Percentiles rank a stretch among this genome's conserved stretches.
Conservation (phyloP, 2,797 vertebrate genomes). For the Pseudochromis fuscus region DNA sequence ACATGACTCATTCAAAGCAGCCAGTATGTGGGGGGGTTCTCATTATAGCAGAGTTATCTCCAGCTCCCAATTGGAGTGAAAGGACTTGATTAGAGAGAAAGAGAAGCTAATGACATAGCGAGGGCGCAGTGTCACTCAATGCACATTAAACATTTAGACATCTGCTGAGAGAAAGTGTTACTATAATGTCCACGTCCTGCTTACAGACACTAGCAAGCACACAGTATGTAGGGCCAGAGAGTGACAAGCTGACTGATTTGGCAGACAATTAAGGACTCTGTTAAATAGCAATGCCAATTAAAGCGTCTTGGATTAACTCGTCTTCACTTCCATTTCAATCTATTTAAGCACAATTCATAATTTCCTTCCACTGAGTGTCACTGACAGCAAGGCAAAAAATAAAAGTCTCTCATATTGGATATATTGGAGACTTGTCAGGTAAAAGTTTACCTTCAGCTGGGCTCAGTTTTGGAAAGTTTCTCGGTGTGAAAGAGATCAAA, state of each 20-base stretch:
- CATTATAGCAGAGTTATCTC: constrained; percentile 79
- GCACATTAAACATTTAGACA: constrained; percentile 84
- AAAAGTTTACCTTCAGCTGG: constrained; percentile 42
- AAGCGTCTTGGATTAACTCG: constrained; percentile 60
- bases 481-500: constrained; percentile 43
- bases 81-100: constrained; percentile 76
- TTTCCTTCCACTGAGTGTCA: constrained; percentile 52
- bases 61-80: constrained; percentile 69
- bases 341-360: constrained; percentile 52
- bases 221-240: constrained; percentile 42
- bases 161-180: constrained; percentile 68
- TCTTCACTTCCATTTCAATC: constrained; percentile 61
- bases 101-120: constrained; percentile 75
- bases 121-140: constrained; percentile 76
- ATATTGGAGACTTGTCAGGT: constrained; percentile 22
- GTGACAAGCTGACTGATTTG: constrained; percentile 62
- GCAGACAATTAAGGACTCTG: constrained; percentile 65
- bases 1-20: constrained; percentile 68
- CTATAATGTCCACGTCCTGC: constrained; percentile 67
- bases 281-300: constrained; percentile 70
- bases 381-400: constrained; percentile 28
- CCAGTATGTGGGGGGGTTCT: constrained; percentile 75
- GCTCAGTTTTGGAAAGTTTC: constrained; percentile 46
- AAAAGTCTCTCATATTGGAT: constrained; percentile 13
- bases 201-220: constrained; percentile 48